Conservation (phyloP, 1,140 invertebrate species). For the Pogonomyrmex barbatus region DNA sequence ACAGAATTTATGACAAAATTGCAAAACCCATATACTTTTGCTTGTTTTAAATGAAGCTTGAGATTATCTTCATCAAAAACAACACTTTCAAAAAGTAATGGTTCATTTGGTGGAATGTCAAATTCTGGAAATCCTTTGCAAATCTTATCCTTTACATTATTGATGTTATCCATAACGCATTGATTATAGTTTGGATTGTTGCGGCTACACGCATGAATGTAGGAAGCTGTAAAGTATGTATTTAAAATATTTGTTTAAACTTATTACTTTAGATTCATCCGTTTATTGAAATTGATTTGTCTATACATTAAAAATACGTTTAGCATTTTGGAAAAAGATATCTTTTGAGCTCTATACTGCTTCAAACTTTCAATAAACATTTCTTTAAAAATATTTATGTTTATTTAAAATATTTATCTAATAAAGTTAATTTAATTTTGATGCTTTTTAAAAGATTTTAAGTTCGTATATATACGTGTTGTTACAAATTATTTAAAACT, state of each 20-base stretch:
- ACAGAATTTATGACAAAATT: neutral
- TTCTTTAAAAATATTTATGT: neutral
- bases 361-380: neutral
- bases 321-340: neutral
- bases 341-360: neutral
- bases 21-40: neutral
- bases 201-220: neutral
- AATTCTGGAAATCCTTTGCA: neutral
- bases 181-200: neutral
- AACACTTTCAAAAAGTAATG: neutral
- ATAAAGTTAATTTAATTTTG: neutral
- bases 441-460: neutral
- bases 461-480: neutral
- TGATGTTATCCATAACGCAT: neutral
- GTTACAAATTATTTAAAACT: too few relatives aligned
- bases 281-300: neutral
- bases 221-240: neutral
- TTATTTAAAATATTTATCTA: neutral
- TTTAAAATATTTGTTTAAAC: neutral
- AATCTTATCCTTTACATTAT: neutral
- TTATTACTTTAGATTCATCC: neutral
- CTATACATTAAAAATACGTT: neutral
- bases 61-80: neutral
- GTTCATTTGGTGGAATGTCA: neutral
- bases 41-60: neutral